Conservation (phyloP, 2,113 vertebrate species). For the Petromus typicus region DNA sequence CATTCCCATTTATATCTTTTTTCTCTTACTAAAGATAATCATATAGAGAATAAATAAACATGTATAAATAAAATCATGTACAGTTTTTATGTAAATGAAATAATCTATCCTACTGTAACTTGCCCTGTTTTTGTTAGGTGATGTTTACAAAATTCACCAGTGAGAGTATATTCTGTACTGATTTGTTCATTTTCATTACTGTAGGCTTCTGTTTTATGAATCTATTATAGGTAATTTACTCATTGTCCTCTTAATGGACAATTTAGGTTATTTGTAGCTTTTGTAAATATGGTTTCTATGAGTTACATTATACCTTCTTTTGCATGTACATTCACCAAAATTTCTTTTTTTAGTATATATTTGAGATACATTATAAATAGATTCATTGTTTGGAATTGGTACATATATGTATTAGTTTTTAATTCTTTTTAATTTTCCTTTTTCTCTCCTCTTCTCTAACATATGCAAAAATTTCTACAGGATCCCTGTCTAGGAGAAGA, state of each 20-base stretch:
- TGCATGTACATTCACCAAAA: neutral
- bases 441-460: neutral
- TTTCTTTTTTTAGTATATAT: neutral
- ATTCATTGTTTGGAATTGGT: neutral
- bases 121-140: neutral
- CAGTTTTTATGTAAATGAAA: neutral
- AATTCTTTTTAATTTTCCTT: neutral
- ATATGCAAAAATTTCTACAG: neutral
- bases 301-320: neutral
- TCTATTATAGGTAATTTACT: neutral
- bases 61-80: neutral
- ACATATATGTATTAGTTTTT: too few relatives aligned
- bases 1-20: neutral
- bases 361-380: neutral
- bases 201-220: neutral
- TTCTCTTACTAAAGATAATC: neutral
- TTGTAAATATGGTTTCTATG: neutral
- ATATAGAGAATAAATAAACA: neutral
- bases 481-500: neutral
- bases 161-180: neutral
- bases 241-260: neutral
- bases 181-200: neutral
- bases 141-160: constrained; percentile 23
- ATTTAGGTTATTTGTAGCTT: constrained; percentile 18
- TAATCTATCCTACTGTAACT: constrained; percentile 26